These are phyloP conservation scores for Channallabes apus DNA, from an alignment of 2,797 vertebrate species.

Conservation along the genomic window DNA sequence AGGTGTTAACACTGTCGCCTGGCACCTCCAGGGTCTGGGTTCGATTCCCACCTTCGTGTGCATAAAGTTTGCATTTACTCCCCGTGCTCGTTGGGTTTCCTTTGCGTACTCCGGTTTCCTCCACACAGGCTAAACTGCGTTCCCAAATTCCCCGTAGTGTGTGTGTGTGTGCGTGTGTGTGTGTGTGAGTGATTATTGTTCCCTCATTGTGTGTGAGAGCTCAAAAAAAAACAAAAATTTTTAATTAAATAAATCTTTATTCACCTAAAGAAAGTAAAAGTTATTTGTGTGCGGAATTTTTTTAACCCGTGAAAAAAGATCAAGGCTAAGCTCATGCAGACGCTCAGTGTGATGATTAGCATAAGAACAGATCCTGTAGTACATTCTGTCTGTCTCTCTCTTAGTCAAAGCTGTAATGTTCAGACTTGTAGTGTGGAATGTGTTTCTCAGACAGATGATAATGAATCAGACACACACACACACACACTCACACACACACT, in stretches of 20 bases:
- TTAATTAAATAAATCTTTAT: not conserved
- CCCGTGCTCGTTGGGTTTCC: no score
- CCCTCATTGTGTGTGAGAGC: not conserved
- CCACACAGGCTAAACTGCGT: no score
- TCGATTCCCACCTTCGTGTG: no score
- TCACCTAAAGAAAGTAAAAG: no score
- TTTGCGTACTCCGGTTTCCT: no score
- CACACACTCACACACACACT: not conserved
- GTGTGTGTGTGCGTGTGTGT: not conserved
- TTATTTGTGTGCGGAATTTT: no score
- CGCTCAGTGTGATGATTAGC: not conserved
- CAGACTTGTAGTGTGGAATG: conserved; percentile 6
- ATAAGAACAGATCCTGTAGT: no score
- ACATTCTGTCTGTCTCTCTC: no score
- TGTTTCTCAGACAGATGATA: conserved; percentile 4
- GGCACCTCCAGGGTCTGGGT: no score
- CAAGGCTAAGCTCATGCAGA: not conserved
- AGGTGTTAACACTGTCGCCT: no score
- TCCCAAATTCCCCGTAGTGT: not conserved
- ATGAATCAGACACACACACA: conserved; percentile 3
- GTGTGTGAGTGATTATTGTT: no score
- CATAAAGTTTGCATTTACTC: no score
- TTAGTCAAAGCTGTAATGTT: not conserved
- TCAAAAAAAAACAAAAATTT: not conserved
- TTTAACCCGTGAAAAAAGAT: not conserved